Evolutionary conservation across 2,888 invertebrate species (phyloP).

Genomic region (Oscheius sp.): DNA sequence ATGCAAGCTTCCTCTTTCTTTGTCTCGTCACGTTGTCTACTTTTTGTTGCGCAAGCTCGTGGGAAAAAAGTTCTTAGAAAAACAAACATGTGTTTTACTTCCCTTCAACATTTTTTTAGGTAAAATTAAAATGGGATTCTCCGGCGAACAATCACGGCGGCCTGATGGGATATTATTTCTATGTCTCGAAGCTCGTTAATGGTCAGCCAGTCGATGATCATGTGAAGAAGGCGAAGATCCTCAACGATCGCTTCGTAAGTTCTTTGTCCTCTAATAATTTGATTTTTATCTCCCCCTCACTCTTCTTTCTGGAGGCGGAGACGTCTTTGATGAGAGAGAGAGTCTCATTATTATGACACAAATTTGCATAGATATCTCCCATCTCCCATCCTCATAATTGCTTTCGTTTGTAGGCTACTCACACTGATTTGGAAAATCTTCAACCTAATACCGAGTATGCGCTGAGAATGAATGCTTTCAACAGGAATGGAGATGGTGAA

Average conservation of each 20-base stretch:
- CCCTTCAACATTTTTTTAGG: too few relatives aligned
- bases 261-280: conserved; percentile 4
- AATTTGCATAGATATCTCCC: conserved; percentile 9
- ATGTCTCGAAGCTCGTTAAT: conserved; percentile 72
- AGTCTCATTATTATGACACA: conserved; percentile 3
- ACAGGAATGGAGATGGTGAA: conserved; percentile 94
- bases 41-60: too few relatives aligned
- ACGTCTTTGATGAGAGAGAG: too few relatives aligned
- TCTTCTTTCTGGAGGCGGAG: too few relatives aligned
- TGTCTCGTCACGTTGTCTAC: too few relatives aligned
- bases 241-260: conserved; percentile 53
- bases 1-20: too few relatives aligned
- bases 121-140: conserved; percentile 92
- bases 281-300: conserved; percentile 13
- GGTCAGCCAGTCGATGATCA: conserved; percentile 34
- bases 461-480: conserved; percentile 88
- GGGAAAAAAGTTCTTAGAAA: too few relatives aligned
- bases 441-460: conserved; percentile 94
- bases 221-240: conserved; percentile 48
- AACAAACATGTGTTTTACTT: too few relatives aligned
- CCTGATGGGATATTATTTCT: conserved; percentile 94
- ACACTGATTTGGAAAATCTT: conserved; percentile 77
- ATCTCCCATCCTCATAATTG: conserved; percentile 5
- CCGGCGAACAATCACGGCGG: conserved; percentile 88
- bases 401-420: conserved; percentile 52